Percentiles rank a stretch among this genome's conserved stretches.
Conservation (phyloP, 2,113 vertebrate species). For the Gambusia holbrooki region DNA sequence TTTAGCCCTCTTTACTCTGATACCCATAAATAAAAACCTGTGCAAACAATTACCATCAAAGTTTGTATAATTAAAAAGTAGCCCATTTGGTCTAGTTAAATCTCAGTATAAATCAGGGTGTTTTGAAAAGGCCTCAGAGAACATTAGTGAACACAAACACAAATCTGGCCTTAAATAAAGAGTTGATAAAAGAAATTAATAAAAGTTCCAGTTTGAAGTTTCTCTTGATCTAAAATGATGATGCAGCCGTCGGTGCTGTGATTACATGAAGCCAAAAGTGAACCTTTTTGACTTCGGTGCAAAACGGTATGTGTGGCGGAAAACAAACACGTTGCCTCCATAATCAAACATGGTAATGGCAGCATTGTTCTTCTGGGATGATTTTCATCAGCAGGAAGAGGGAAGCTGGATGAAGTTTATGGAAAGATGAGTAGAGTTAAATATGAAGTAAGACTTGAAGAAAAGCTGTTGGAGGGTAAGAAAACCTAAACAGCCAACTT, state of each 20-base stretch:
- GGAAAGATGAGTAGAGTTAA: neutral
- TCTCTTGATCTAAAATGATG: too few relatives aligned
- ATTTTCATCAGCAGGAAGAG: neutral
- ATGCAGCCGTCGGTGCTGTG: too few relatives aligned
- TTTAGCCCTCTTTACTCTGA: neutral
- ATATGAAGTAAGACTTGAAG: neutral
- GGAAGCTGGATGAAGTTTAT: neutral
- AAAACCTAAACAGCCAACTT: neutral
- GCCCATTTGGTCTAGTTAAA: neutral
- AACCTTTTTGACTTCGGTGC: too few relatives aligned
- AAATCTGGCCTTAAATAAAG: too few relatives aligned
- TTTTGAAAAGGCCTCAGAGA: neutral
- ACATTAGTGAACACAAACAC: neutral
- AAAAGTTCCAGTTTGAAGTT: too few relatives aligned
- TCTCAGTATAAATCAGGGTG: neutral
- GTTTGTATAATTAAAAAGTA: neutral
- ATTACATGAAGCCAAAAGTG: too few relatives aligned
- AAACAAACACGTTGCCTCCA: neutral
- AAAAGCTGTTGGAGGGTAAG: neutral
- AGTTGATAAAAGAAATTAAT: too few relatives aligned
- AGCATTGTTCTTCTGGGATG: neutral
- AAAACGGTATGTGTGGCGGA: neutral
- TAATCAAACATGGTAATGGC: neutral
- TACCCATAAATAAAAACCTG: neutral
- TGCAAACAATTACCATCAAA: neutral